These are phyloP conservation scores for Acrossocheilus wenchowensis DNA, from an alignment of 2,797 vertebrate species.

Conservation along the genomic window DNA sequence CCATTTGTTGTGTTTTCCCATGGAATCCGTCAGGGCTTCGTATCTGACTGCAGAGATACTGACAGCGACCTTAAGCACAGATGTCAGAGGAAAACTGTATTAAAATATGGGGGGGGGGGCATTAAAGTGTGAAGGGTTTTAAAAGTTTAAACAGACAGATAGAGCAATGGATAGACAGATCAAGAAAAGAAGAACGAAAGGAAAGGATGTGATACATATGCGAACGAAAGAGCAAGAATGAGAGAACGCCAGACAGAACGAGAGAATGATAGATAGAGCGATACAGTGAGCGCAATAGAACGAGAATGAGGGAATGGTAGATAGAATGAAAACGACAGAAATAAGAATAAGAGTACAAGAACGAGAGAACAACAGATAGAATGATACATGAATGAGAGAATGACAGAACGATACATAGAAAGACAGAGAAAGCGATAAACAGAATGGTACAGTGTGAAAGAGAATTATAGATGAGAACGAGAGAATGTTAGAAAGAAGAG, in stretches of 20 bases:
- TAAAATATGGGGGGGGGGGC: no score
- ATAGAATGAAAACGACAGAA: not conserved
- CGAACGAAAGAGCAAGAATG: not conserved
- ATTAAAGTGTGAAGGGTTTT: not conserved
- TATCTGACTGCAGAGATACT: conserved; percentile 31
- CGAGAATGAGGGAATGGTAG: not conserved
- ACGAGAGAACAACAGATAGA: not conserved
- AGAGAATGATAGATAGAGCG: no score
- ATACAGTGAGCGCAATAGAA: not conserved
- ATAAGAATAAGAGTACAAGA: not conserved
- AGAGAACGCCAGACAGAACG: not conserved
- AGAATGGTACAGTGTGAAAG: no score
- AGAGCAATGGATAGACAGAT: not conserved
- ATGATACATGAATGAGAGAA: not conserved
- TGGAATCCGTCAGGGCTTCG: conserved; percentile 25
- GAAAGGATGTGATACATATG: not conserved
- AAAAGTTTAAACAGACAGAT: not conserved
- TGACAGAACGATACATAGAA: not conserved
- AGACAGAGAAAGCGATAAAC: no score
- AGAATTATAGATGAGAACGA: not conserved
- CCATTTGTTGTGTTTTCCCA: conserved; percentile 51
- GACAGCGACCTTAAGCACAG: conserved; percentile 1
- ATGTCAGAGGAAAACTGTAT: not conserved
- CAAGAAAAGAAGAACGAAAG: not conserved
- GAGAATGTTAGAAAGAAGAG: not conserved